Conservation (phyloP, 2,113 vertebrate species). For the Lampris incognitus region DNA sequence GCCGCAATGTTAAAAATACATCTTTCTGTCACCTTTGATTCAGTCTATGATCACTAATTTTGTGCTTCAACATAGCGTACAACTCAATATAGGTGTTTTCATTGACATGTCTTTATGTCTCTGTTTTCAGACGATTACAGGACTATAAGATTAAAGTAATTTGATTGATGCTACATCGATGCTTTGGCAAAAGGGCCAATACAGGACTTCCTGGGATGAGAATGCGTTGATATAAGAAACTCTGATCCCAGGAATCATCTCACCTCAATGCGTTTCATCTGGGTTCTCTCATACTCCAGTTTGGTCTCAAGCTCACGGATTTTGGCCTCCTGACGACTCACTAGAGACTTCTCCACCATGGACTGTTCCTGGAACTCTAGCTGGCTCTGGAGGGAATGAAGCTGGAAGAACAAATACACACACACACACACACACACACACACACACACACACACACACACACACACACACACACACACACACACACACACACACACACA, state of each 20-base stretch:
- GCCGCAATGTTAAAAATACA: too few species aligned
- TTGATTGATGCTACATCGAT: background rate
- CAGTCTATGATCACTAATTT: too few species aligned
- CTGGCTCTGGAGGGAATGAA: slow-evolving; percentile 95
- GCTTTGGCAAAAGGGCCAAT: too few species aligned
- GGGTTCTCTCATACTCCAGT: slow-evolving; percentile 95
- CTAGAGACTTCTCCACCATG: slow-evolving; percentile 98
- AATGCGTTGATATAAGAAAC: too few species aligned
- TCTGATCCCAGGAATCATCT: slow-evolving; percentile 31
- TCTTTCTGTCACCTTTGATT: too few species aligned
- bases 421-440: slow-evolving; percentile 20
- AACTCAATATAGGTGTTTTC: too few species aligned
- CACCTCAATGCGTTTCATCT: slow-evolving; percentile 97
- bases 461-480: slow-evolving; percentile 30
- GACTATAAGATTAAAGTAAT: background rate
- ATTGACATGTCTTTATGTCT: too few species aligned
- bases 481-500: slow-evolving; percentile 25
- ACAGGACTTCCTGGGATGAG: too few species aligned
- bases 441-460: slow-evolving; percentile 15
- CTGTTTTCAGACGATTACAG: too few species aligned
- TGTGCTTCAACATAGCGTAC: too few species aligned
- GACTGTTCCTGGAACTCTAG: slow-evolving; percentile 96
- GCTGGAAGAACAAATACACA: slow-evolving; percentile 72
- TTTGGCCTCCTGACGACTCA: slow-evolving; percentile 97
- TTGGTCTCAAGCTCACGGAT: slow-evolving; percentile 97